Evolutionary conservation across 92 coral and sea anemone species (phyloP).

Genomic region (Porites lobata): DNA sequence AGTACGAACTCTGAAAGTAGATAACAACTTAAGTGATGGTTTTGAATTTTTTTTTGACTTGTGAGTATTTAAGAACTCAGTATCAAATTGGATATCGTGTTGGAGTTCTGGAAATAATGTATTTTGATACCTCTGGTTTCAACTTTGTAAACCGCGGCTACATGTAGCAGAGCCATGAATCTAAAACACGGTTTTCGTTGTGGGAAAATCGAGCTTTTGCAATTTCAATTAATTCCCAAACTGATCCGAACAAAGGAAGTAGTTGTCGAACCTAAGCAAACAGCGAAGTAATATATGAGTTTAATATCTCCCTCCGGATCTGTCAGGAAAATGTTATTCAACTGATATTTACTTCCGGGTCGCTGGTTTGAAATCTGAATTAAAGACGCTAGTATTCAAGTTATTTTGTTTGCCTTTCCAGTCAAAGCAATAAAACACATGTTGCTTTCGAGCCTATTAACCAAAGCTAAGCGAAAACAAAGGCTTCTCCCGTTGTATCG

Average conservation of each 20-base stretch:
- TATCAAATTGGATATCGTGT: no score
- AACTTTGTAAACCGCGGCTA: neutral
- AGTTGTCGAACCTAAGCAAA: slow-evolving; percentile 25
- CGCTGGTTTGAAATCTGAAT: slow-evolving; percentile 16
- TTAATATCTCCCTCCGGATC: slow-evolving; percentile 47
- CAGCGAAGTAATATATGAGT: slow-evolving; percentile 31
- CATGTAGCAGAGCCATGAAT: neutral
- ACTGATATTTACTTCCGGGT: slow-evolving; percentile 46
- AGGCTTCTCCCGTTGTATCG: slow-evolving; percentile 4
- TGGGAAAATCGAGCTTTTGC: neutral
- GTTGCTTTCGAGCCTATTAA: slow-evolving; percentile 1
- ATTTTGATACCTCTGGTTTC: neutral
- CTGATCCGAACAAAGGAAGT: slow-evolving; percentile 23
- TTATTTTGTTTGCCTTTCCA: slow-evolving; percentile 22
- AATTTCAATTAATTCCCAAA: slow-evolving; percentile 19
- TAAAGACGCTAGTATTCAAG: neutral
- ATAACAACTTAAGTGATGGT: no score
- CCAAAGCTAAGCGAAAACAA: neutral
- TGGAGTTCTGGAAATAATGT: neutral
- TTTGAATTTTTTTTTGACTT: no score
- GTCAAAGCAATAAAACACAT: slow-evolving; percentile 46
- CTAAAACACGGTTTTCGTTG: slow-evolving; percentile 1
- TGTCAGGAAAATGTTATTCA: slow-evolving; percentile 26
- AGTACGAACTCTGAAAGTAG: no score
- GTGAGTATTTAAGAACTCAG: no score